Base-by-base conservation (phyloP, 2,888 invertebrate genomes). In the Netelia inedita region DNA sequence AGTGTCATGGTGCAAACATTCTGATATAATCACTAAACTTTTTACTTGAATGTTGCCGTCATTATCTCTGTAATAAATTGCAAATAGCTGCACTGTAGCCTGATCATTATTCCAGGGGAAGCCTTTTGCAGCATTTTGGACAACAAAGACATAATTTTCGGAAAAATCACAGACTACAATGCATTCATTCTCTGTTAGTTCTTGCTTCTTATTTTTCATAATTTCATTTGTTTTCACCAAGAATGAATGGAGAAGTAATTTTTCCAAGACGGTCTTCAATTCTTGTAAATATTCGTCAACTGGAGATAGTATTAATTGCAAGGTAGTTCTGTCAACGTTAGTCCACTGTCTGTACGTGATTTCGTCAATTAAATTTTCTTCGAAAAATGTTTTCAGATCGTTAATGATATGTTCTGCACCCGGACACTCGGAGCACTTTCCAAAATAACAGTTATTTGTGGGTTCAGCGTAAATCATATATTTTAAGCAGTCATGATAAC, bases 81-180 rank as follows among this genome's bases (percentile, higher is more conserved):
- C 80, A 11, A 82, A 74, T 1, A 87, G 28, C 53, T 53, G 55
- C 35, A 88, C 65, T 1, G 86, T 80, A 16, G 66, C 69, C 35
- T 85, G 83, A 53, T 83, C 82, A 57, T 85, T 87, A 46, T 83
- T 87, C 35, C 79, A 87, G 73, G 83, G 87, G 59, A 86, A 86
- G 35, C 69, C 66, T 41, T 85, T 84, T 2, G 72, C 76, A 14
- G 85, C 82, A 83, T 88, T 78, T 68, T 83, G 71, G 1, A 65
- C 69, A 46, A 80, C 63, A 21, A 83, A 83, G 1, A 73, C 66
- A 19, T 72, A 82, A 11, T 80, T 83, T 53, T 83, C 61, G n/a
- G 81, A 41, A 72, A 81, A 84, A 46, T 85, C 85, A 19, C 57
- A 65, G 8, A 35, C 35, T 35, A 35, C 35, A 6, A 35, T 35